Conservation (phyloP, 1,140 invertebrate genomes). For the Neodiprion lecontei region DNA sequence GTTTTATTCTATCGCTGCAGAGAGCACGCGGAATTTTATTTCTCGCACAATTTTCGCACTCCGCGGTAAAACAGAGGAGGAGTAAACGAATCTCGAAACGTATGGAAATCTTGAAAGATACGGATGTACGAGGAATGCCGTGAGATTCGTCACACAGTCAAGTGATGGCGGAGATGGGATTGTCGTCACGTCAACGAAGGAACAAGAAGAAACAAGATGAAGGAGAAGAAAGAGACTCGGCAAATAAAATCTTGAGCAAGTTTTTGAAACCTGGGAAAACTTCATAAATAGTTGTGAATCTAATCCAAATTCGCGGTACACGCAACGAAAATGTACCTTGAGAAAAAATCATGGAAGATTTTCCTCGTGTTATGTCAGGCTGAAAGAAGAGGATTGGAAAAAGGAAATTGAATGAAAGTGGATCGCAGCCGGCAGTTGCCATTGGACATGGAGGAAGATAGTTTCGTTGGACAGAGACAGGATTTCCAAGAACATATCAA, state of each 20-base stretch:
- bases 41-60: too few relatives aligned
- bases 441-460: neutral
- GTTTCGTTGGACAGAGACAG: slow-evolving; percentile 17
- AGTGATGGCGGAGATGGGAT: too few relatives aligned
- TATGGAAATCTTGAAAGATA: too few relatives aligned
- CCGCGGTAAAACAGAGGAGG: too few relatives aligned
- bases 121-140: too few relatives aligned
- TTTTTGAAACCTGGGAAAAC: neutral
- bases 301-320: neutral
- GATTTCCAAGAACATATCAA: slow-evolving; percentile 39
- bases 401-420: neutral
- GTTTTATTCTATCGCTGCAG: too few relatives aligned
- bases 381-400: neutral
- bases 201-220: slow-evolving; percentile 21
- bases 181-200: neutral
- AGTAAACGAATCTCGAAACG: too few relatives aligned
- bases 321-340: neutral
- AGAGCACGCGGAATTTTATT: too few relatives aligned
- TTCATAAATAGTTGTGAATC: too few relatives aligned
- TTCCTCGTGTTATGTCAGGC: too few relatives aligned
- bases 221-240: neutral
- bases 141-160: too few relatives aligned
- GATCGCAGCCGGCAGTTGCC: slow-evolving; percentile 13
- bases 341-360: too few relatives aligned
- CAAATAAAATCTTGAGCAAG: slow-evolving; percentile 17